Conservation (phyloP, 2,888 invertebrate species). For the Linnaemya tessellans region DNA sequence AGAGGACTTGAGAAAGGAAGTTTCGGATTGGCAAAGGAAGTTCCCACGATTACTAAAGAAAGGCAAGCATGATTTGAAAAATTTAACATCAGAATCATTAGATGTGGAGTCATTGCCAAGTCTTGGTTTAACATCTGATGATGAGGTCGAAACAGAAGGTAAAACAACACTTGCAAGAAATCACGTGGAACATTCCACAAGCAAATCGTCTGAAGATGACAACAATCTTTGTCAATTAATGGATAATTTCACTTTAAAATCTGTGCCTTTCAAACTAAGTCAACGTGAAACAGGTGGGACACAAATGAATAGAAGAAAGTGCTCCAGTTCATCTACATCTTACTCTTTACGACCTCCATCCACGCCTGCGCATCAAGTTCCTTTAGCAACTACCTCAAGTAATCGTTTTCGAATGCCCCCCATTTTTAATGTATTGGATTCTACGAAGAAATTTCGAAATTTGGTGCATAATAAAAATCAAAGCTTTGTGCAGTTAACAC, state of each 20-base stretch:
- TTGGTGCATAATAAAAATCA: conserved; percentile 75
- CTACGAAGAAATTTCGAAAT: conserved; percentile 79
- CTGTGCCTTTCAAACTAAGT: conserved; percentile 76
- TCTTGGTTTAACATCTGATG: conserved; percentile 37
- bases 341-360: conserved; percentile 55
- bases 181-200: background rate
- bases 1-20: conserved; percentile 80
- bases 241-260: conserved; percentile 73
- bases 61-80: conserved; percentile 35
- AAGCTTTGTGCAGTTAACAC: conserved; percentile 81
- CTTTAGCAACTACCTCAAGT: conserved; percentile 46
- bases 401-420: conserved; percentile 80
- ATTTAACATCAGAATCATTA: conserved; percentile 43
- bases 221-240: conserved; percentile 51
- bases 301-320: conserved; percentile 47
- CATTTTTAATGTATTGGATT: conserved; percentile 80
- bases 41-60: conserved; percentile 78
- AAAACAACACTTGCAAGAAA: conserved; percentile 41
- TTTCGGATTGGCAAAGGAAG: conserved; percentile 82
- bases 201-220: conserved; percentile 49
- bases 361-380: conserved; percentile 50
- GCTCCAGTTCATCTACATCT: conserved; percentile 60
- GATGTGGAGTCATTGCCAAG: conserved; percentile 58
- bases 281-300: conserved; percentile 72
- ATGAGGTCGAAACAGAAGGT: conserved; percentile 62